Conservation (phyloP, 2,888 invertebrate species). For the Halictus ligatus region DNA sequence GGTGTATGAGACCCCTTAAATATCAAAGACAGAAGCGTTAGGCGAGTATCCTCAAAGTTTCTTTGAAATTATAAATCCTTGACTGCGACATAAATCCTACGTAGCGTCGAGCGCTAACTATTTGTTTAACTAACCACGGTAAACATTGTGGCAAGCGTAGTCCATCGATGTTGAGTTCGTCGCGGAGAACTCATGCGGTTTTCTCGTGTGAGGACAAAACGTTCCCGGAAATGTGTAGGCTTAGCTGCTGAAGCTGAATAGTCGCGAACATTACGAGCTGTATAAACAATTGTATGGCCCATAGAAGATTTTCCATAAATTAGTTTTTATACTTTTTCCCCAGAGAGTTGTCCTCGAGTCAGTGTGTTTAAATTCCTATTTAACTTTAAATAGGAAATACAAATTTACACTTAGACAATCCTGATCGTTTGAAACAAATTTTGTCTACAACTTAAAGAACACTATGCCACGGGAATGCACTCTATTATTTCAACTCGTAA, state of each 20-base stretch:
- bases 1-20: background rate
- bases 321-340: background rate
- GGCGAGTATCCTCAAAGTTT: background rate
- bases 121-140: background rate
- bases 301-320: background rate
- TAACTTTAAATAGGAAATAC: too few species aligned
- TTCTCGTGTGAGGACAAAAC: background rate
- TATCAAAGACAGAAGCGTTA: background rate
- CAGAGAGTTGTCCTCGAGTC: background rate
- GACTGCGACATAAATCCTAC: background rate
- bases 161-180: background rate
- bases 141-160: conserved; percentile 2
- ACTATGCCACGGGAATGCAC: too few species aligned
- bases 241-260: background rate
- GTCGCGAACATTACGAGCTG: background rate
- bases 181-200: background rate
- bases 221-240: background rate
- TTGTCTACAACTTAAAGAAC: too few species aligned
- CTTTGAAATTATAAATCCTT: conserved; percentile 8
- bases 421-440: too few species aligned
- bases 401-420: too few species aligned
- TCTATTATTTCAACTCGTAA: background rate
- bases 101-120: background rate
- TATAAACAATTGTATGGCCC: background rate
- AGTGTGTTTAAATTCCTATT: too few species aligned